Percentiles rank a stretch among this genome's conserved stretches.
Evolutionary conservation across 2,888 invertebrate genomes (phyloP).

Genomic region (Drosophila nr. medialis): DNA sequence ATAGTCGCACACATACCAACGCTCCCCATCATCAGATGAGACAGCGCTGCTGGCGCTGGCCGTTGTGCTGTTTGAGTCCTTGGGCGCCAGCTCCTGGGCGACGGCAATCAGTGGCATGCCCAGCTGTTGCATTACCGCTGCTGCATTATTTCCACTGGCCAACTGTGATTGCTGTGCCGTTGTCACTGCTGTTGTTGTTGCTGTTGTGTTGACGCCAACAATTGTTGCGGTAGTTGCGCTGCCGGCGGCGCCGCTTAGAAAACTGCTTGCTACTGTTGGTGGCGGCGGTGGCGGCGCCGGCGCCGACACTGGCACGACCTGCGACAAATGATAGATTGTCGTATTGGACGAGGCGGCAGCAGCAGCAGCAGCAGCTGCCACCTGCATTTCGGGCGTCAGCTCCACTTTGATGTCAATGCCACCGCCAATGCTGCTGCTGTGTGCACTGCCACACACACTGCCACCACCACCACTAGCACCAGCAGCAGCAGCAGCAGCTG

Average conservation of each 20-base stretch:
- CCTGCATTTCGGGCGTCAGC: conserved; percentile 63
- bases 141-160: conserved; percentile 6
- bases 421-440: conserved; percentile 49
- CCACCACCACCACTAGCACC: conserved; percentile 34
- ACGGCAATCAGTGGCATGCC: conserved; percentile 47
- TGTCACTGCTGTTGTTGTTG: conserved; percentile 4
- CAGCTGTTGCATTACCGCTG: conserved; percentile 38
- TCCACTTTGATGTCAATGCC: conserved; percentile 81
- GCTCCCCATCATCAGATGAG: conserved; percentile 82
- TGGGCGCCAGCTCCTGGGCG: conserved; percentile 64
- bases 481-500: conserved; percentile 42
- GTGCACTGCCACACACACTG: too few species aligned
- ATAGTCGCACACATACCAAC: conserved; percentile 82
- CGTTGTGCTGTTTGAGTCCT: conserved; percentile 82
- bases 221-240: conserved; percentile 20
- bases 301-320: conserved; percentile 67
- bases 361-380: conserved; percentile 42
- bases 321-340: conserved; percentile 79
- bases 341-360: conserved; percentile 47
- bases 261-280: conserved; percentile 54
- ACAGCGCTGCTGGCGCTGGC: conserved; percentile 82
- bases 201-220: conserved; percentile 46
- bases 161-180: conserved; percentile 24
- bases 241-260: conserved; percentile 36
- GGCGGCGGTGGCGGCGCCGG: conserved; percentile 57